Base-by-base conservation (phyloP, 2,113 vertebrate genomes). In the Thinocorus orbignyianus region DNA sequence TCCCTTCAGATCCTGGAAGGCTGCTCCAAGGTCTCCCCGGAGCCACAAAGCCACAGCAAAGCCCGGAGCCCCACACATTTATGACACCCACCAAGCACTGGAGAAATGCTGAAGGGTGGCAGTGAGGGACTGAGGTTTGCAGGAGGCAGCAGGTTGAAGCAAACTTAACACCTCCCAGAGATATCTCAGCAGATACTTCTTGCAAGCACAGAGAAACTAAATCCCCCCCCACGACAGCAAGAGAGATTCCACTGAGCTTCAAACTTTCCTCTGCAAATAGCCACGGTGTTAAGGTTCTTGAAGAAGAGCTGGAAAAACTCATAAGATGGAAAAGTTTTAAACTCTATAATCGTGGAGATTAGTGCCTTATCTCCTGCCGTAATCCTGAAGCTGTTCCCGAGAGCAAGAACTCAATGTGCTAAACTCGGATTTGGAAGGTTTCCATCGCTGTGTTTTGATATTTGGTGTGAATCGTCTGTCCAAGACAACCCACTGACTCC, bases 101-200 rank as follows among this genome's bases (percentile, higher is more conserved):
- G 4, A 51, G 70, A 48, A 60, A 25, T 1, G 30, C 81, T 44
- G 37, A 11, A 25, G 7, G 13, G 31, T 10, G 35, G 44, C 69
- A 60, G 9, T 0, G 5, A 44, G 9, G 8, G 16, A 37, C 92
- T 61, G 24, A n/a, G 62, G 65, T 0, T 18, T 1, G 1, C 37
- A 55, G 66, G 31, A 42, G 51, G 11, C 10, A 5, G 31, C 10
- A 18, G 51, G 44, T 7, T 39, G 49, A 46, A 37, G 41, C 37
- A 65, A 81, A 26, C 33, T 66, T 46, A 31, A 60, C 61, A 72
- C 26, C 66, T 42, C 60, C 44, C 39, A 65, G 24, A 8, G 1
- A 14, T 6, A 31, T 52, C 22, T 33, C 57, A 69, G 28, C n/a
- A 46, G 3, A 0, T 7, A 3, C 55, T 84, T 42, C 72, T 10